phyloP scores from a whole-genome alignment of 1,140 invertebrate genomes.

The Drosophila arizonae region DNA sequence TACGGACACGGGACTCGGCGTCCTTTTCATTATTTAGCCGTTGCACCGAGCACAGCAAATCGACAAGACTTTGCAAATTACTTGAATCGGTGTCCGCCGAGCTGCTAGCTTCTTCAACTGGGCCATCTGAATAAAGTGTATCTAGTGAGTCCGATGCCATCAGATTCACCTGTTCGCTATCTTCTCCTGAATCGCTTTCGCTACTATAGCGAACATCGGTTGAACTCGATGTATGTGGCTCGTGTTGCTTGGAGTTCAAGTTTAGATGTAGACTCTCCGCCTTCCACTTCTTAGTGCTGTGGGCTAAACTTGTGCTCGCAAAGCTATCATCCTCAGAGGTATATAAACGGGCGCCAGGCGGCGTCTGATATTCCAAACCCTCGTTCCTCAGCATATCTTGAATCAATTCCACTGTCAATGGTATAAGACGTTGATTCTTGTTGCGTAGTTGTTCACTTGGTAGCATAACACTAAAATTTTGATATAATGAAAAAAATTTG shows the following conservation, averaged over 20 bases:
- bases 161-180: neutral
- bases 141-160: too few relatives aligned
- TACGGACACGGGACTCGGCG: too few relatives aligned
- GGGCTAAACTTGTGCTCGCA: neutral
- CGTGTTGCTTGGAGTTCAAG: too few relatives aligned
- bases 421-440: neutral
- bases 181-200: neutral
- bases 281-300: neutral
- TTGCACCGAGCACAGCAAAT: neutral
- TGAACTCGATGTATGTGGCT: neutral
- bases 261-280: too few relatives aligned
- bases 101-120: too few relatives aligned
- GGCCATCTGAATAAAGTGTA: too few relatives aligned
- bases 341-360: neutral
- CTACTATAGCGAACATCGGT: neutral
- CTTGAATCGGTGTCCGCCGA: neutral
- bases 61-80: neutral
- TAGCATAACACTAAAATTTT: constrained; percentile 30
- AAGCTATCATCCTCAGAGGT: neutral
- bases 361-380: constrained; percentile 19
- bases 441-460: neutral
- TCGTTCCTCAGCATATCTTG: constrained; percentile 31
- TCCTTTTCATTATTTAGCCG: too few relatives aligned
- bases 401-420: constrained; percentile 23
- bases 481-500: neutral